These are phyloP conservation scores for Pilophorus perplexus DNA, from an alignment of 2,888 invertebrate genomes.

Conservation along the genomic window DNA sequence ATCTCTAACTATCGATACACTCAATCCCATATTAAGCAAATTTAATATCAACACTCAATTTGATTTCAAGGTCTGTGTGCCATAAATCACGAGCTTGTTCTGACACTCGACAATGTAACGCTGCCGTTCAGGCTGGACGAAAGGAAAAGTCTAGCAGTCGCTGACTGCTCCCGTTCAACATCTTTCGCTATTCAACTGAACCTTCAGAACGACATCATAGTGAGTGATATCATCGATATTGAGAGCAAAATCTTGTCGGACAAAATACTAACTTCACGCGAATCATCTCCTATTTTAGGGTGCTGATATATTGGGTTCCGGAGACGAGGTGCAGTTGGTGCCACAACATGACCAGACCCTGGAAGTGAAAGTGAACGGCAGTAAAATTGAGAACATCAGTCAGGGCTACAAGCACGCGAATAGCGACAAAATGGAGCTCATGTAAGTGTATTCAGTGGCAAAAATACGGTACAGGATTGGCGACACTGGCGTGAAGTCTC, in stretches of 20 bases:
- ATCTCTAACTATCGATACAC: neutral
- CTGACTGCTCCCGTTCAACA: conserved; percentile 50
- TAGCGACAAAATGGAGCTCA: conserved; percentile 34
- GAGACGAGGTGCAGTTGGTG: conserved; percentile 35
- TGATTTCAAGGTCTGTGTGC: conserved; percentile 49
- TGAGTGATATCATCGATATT: conserved; percentile 36
- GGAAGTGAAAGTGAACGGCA: conserved; percentile 40
- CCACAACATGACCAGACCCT: conserved; percentile 16
- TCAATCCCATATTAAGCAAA: neutral
- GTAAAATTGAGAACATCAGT: conserved; percentile 40
- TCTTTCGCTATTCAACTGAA: conserved; percentile 50
- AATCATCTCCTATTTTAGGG: conserved; percentile 21
- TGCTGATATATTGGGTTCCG: conserved; percentile 29
- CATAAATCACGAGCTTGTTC: conserved; percentile 48
- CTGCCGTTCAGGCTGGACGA: conserved; percentile 41
- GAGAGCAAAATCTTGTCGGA: too few species aligned
- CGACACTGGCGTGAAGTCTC: too few species aligned
- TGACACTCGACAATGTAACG: conserved; percentile 50
- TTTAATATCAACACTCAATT: neutral
- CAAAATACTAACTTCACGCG: neutral
- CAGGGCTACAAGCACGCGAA: conserved; percentile 41
- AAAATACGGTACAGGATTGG: too few species aligned
- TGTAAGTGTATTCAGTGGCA: too few species aligned
- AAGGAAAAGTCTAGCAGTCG: conserved; percentile 49
- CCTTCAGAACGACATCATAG: conserved; percentile 47